Conservation (phyloP, 2,888 invertebrate species). For the Aphidius colemani region DNA sequence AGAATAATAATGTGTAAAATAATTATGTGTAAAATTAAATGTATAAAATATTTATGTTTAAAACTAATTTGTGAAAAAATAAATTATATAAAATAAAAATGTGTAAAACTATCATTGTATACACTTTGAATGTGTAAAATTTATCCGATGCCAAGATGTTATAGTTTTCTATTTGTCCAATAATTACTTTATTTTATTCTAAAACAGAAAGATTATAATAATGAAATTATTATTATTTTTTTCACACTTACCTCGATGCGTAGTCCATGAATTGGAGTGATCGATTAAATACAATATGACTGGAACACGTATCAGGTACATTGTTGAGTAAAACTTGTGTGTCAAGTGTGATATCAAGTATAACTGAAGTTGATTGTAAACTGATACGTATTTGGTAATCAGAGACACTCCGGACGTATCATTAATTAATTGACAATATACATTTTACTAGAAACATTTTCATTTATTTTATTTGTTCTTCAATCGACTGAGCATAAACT, state of each 20-base stretch:
- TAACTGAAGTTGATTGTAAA: background rate
- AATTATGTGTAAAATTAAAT: too few species aligned
- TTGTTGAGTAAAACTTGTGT: slow-evolving; percentile 5
- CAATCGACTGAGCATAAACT: background rate
- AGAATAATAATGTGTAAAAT: too few species aligned
- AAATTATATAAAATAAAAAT: too few species aligned
- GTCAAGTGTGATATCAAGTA: background rate
- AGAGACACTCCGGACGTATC: background rate
- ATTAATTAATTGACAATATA: background rate
- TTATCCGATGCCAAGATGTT: too few species aligned
- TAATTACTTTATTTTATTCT: too few species aligned
- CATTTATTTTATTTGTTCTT: background rate
- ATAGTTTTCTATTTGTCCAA: too few species aligned
- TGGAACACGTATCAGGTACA: background rate
- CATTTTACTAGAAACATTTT: background rate
- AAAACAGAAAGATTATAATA: background rate
- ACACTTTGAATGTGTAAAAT: too few species aligned
- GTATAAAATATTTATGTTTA: too few species aligned
- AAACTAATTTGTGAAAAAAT: too few species aligned
- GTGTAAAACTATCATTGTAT: too few species aligned
- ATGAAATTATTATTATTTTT: background rate
- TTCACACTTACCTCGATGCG: slow-evolving; percentile 15
- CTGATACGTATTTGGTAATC: background rate
- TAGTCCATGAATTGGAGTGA: background rate
- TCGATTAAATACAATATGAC: slow-evolving; percentile 1